phyloP scores from a whole-genome alignment of 1,140 invertebrate species.

The Hyles vespertilio region DNA sequence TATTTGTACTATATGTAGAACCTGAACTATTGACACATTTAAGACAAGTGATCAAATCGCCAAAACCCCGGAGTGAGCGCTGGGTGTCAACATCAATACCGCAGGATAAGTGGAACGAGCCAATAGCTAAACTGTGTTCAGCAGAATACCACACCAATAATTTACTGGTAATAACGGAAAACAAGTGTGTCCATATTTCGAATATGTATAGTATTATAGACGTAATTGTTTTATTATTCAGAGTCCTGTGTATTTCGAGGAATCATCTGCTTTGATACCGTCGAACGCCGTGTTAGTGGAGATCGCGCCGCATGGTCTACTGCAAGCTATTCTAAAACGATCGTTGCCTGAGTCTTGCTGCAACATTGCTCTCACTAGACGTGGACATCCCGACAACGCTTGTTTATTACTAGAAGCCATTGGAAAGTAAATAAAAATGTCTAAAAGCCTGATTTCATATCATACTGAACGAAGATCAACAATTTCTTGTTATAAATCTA shows the following conservation, averaged over 20 bases:
- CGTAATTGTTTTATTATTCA: constrained; percentile 9
- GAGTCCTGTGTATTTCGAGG: constrained; percentile 88
- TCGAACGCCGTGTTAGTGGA: constrained; percentile 84
- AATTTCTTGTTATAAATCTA: no score
- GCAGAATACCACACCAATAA: constrained; percentile 95
- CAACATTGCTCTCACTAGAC: constrained; percentile 79
- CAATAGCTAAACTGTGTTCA: constrained; percentile 81
- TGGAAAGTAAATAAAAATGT: constrained; percentile 68
- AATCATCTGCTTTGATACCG: constrained; percentile 84
- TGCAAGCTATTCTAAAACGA: no score
- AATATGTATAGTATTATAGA: no score
- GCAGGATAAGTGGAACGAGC: constrained; percentile 80
- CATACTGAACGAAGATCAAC: no score
- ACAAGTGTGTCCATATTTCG: no score
- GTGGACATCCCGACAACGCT: constrained; percentile 78
- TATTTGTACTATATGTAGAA: constrained; percentile 43
- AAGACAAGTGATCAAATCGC: constrained; percentile 78
- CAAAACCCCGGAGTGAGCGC: constrained; percentile 80
- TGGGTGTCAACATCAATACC: constrained; percentile 92
- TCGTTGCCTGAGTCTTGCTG: no score
- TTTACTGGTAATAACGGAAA: constrained; percentile 71
- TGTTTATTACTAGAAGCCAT: constrained; percentile 78
- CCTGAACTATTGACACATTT: constrained; percentile 82
- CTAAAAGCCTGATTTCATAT: not conserved
- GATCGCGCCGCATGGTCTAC: constrained; percentile 84